A percentile compares a stretch with the other conserved stretches of the same genome.
phyloP scores from a whole-genome alignment of 2,797 vertebrate genomes.

The Falco cherrug region DNA sequence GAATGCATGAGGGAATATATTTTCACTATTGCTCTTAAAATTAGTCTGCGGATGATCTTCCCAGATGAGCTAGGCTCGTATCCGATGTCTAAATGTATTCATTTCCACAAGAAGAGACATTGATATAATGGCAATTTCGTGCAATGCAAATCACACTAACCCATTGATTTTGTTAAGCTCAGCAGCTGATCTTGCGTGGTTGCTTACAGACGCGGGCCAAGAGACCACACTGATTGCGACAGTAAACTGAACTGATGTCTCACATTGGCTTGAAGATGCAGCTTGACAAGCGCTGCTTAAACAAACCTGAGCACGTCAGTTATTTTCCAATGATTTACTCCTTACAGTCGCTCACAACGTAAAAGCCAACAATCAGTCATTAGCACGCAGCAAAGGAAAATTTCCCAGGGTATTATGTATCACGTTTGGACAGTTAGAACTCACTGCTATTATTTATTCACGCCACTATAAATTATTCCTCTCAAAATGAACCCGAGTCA shows the following conservation, averaged over 20 bases:
- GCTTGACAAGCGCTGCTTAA: conserved; percentile 54
- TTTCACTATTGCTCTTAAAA: background rate
- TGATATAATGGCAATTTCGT: background rate
- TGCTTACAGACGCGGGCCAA: background rate
- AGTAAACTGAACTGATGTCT: background rate
- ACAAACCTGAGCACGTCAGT: conserved; percentile 1
- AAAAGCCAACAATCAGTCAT: conserved; percentile 57
- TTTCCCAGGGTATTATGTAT: conserved; percentile 69
- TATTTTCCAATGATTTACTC: conserved; percentile 63
- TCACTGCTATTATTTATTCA: conserved; percentile 76
- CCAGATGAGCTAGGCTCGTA: background rate
- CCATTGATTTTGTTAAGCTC: background rate
- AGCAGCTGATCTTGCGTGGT: background rate
- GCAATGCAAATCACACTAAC: background rate
- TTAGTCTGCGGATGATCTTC: background rate
- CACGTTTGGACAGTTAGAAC: conserved; percentile 73
- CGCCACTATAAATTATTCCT: conserved; percentile 74
- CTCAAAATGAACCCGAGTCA: conserved; percentile 74
- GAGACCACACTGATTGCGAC: background rate
- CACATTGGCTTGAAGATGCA: background rate
- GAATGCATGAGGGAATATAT: background rate
- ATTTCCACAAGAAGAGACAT: background rate
- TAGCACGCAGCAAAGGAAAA: conserved; percentile 18
- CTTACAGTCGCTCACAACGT: conserved; percentile 23
- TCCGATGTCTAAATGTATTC: background rate